Percentiles rank a stretch among this genome's conserved stretches.
Evolutionary conservation across 2,888 invertebrate species (phyloP).

Genomic region (Lepidochrysops patricia): DNA sequence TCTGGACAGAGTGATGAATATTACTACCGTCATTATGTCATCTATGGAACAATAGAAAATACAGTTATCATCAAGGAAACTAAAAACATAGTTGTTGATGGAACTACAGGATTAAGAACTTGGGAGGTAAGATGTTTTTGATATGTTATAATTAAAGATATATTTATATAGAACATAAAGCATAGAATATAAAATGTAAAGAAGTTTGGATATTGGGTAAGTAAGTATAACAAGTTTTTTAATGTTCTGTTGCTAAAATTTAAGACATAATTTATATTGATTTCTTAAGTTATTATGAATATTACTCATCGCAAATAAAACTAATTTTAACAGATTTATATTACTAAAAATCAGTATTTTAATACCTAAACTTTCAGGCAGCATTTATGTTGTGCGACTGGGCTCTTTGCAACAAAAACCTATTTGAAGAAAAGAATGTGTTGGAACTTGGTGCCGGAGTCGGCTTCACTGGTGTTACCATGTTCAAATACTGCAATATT

Average conservation of each 20-base stretch:
- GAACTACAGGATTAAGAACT: slow-evolving; percentile 85
- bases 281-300: no score
- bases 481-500: slow-evolving; percentile 71
- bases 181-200: no score
- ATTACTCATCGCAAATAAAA: no score
- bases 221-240: no score
- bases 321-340: no score
- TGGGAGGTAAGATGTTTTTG: slow-evolving; percentile 84
- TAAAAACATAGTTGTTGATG: slow-evolving; percentile 80
- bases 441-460: slow-evolving; percentile 86
- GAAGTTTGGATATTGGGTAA: no score
- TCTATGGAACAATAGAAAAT: slow-evolving; percentile 43
- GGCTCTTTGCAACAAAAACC: slow-evolving; percentile 71
- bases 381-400: slow-evolving; percentile 31
- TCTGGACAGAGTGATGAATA: slow-evolving; percentile 44
- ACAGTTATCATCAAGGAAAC: slow-evolving; percentile 80
- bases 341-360: no score
- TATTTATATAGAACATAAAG: no score
- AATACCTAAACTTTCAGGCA: not conserved
- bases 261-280: no score
- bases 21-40: slow-evolving; percentile 78
- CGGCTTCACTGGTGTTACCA: slow-evolving; percentile 80
- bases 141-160: no score
- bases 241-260: no score
- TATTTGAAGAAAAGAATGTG: slow-evolving; percentile 71